Evolutionary conservation across 30 jellyfish, hydroid and myxozoan genomes (phyloP), one percentile per base, ranked within the genome.

Genomic region (Phacellophora camtschatica): DNA sequence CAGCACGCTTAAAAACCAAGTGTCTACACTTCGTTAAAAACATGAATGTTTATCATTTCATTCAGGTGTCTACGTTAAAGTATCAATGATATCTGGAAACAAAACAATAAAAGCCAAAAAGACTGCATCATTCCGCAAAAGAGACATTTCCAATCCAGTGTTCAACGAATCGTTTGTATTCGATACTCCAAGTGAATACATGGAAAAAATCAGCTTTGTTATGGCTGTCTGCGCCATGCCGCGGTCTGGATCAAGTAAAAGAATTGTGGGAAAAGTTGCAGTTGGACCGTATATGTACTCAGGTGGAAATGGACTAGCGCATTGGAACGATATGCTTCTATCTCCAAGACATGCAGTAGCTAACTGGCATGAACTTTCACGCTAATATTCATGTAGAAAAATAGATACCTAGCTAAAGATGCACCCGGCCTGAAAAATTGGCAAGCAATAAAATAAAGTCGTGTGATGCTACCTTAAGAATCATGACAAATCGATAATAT

Each of bases 211-310:
- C 67, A 90, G 98, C 39, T 68, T 90, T 75, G 79, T 90, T 30
- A 34, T 90, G 68, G 81, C 91, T 6, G 95, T 84, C 18, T 90
- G 91, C 62, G 96, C 96, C 0, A 72, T 54, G 25, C 71, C 85
- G 46, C 41, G 96, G 32, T 65, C 83, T 15, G 96, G 98, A 22
- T 49, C 86, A 10, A 74, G 90, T 25, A 90, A 90, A 56, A 50
- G 96, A 34, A 46, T 90, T 19, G 84, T 90, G 24, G 98, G 98
- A 56, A 57, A 87, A 68, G 55, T 84, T 0, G 81, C 65, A 49
- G 74, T 90, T 15, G 98, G 98, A 15, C 98, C 98, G 2, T 90
- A 83, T 63, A 90, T 90, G 98, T 90, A 90, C 70, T 84, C 98
- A 16, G 76, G 84, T 32, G 98, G 98, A 10, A 90, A 92, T 64